These are phyloP conservation scores for Stomorhina lunata DNA, from an alignment of 2,888 invertebrate genomes.

Conservation along the genomic window DNA sequence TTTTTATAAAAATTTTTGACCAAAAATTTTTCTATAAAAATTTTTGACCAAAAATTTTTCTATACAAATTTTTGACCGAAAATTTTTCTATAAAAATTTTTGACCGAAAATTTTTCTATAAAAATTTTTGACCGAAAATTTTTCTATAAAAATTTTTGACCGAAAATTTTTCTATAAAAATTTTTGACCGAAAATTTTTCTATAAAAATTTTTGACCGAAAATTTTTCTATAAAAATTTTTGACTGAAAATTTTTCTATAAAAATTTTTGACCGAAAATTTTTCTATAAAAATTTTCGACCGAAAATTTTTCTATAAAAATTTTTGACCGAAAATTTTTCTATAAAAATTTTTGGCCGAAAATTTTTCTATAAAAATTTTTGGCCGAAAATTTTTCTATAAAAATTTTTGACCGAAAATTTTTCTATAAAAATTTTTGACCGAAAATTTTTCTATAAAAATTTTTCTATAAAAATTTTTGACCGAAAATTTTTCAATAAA, in stretches of 20 bases:
- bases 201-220: too few species aligned
- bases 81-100: not conserved
- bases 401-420: not conserved
- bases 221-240: not conserved
- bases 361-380: not conserved
- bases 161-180: too few species aligned
- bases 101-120: too few species aligned
- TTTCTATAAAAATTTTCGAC: not conserved
- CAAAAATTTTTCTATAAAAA: not conserved
- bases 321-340: not conserved
- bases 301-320: not conserved
- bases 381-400: not conserved
- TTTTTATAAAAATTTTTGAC: too few species aligned
- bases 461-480: too few species aligned
- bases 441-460: not conserved
- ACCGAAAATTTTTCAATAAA: too few species aligned
- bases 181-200: too few species aligned
- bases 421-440: not conserved
- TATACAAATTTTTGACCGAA: not conserved
- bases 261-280: not conserved
- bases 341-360: not conserved
- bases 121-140: not conserved
- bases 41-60: not conserved
- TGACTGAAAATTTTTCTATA: not conserved
- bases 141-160: not conserved